Percentiles rank a stretch among this genome's conserved stretches.
Conservation (phyloP, 1,140 invertebrate species). For the Drosophila nasuta region DNA sequence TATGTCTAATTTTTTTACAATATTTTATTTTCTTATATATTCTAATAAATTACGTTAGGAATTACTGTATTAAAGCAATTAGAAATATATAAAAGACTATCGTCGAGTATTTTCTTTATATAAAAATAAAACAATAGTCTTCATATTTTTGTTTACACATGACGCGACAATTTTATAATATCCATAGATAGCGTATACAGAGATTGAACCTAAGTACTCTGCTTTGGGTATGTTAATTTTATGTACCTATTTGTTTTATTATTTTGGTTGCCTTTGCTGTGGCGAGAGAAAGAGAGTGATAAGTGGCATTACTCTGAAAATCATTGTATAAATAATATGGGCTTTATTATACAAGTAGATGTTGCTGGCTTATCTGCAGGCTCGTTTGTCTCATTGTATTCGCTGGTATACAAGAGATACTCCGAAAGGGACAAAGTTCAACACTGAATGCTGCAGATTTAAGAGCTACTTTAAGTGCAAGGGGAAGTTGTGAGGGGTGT, state of each 20-base stretch:
- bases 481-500: neutral
- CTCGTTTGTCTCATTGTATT: conserved; percentile 7
- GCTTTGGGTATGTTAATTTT: conserved; percentile 2
- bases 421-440: conserved; percentile 25
- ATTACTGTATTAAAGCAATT: too few relatives aligned
- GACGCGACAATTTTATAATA: neutral
- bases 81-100: too few relatives aligned
- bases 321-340: conserved; percentile 32
- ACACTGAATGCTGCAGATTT: conserved; percentile 1
- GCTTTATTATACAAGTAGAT: neutral
- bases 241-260: neutral
- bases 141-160: neutral
- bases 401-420: conserved; percentile 31
- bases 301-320: conserved; percentile 16
- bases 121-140: too few relatives aligned
- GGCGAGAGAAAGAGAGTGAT: neutral
- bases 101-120: too few relatives aligned
- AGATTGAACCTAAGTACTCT: conserved; percentile 3
- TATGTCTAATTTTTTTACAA: too few relatives aligned
- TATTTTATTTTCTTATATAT: too few relatives aligned
- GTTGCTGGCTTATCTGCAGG: conserved; percentile 17
- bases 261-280: neutral
- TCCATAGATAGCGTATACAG: neutral
- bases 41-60: too few relatives aligned
- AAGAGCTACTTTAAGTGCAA: conserved; percentile 9